Evolutionary conservation across 2,888 invertebrate species (phyloP).

Genomic region (Dasypogon diadema): DNA sequence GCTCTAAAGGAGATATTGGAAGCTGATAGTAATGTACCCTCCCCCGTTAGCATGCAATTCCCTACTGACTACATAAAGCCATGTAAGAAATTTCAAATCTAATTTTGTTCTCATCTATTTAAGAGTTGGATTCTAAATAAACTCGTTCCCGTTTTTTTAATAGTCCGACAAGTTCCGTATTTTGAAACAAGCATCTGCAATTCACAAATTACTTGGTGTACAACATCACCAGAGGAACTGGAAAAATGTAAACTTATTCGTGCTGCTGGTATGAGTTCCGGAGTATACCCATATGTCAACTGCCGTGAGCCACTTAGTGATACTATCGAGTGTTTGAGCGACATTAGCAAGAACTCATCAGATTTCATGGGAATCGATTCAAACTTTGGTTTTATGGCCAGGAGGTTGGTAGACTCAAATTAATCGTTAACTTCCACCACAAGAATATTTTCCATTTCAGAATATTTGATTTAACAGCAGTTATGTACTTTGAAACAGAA

Average conservation of each 20-base stretch:
- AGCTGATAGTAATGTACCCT: constrained; percentile 48
- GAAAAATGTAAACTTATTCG: constrained; percentile 75
- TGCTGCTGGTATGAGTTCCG: constrained; percentile 71
- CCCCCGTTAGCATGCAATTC: constrained; percentile 50
- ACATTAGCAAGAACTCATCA: constrained; percentile 69
- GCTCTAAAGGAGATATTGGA: constrained; percentile 59
- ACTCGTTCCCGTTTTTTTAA: not conserved
- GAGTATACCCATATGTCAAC: constrained; percentile 73
- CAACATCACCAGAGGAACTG: constrained; percentile 70
- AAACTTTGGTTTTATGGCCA: constrained; percentile 75
- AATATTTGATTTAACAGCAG: constrained; percentile 71
- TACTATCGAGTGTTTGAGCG: constrained; percentile 71
- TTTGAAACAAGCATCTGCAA: constrained; percentile 53
- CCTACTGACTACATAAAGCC: constrained; percentile 53
- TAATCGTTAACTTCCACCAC: no score
- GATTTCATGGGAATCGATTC: constrained; percentile 75
- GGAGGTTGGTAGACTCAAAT: constrained; percentile 74
- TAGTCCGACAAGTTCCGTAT: constrained; percentile 59
- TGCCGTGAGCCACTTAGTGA: constrained; percentile 69
- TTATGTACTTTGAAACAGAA: constrained; percentile 73
- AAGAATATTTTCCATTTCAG: constrained; percentile 65
- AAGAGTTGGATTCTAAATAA: no score
- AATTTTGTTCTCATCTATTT: no score
- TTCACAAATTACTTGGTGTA: constrained; percentile 73
- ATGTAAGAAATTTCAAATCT: constrained; percentile 43